Base-by-base conservation (phyloP, 2,888 invertebrate species). In the Cephonodes hylas region DNA sequence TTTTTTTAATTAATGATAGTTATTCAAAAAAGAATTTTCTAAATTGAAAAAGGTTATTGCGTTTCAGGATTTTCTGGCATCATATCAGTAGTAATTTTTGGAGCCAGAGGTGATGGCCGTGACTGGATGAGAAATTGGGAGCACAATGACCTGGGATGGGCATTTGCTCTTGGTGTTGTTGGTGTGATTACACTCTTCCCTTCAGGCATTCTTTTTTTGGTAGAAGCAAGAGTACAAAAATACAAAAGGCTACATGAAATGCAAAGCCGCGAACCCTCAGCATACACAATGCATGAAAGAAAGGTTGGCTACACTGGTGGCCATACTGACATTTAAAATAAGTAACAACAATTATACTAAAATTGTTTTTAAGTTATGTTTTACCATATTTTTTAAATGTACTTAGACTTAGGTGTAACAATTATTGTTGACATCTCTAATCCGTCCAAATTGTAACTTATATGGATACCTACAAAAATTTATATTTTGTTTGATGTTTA, bases 61-160 rank as follows among this genome's bases (percentile, higher is more conserved):
- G 66, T 88, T 93, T 23, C 87, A 94, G 97, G 96, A 13, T 79
- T 96, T 46, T 95, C 96, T 71, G 97, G 98, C 8, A 93, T 97
- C 1, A 95, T 98, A 77, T 95, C 97, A 0, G 96, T 97, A 0
- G 94, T 97, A 2, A 96, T 97, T 62, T 99, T 99, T 87, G 99
- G 98, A 42, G 96, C 96, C 0, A 94, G 96, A 81, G 98, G 98
- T 3, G 98, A 98, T 86, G 96, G 97, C 3, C 93, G 99, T 68
- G 97, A 97, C 77, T 98, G 98, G 96, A 97, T 99, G 97, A 98
- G 99, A 0, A 95, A 97, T 76, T 97, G 98, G 96, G 97, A 99
- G 76, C 96, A 98, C 83, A 99, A 99, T 88, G 96, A 97, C 82
- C 94, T 99, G 61, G 96, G 98, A 10, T 99, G 98, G 98, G 97